Percentiles rank a stretch among this genome's conserved stretches.
These are phyloP conservation scores for Prochilodus magdalenae DNA, from an alignment of 2,113 vertebrate species.

Conservation along the genomic window DNA sequence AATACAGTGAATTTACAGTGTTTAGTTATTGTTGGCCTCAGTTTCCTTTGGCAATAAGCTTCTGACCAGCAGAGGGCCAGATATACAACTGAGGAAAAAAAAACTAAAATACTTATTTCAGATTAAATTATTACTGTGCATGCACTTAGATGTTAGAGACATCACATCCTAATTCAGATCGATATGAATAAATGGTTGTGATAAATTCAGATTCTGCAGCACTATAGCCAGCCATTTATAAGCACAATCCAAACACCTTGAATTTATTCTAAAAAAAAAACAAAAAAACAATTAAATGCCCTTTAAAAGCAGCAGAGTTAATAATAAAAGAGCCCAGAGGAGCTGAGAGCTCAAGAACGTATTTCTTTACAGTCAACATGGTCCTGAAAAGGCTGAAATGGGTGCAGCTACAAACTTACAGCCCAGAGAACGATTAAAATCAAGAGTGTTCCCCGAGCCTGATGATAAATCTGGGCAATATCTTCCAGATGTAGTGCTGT, in stretches of 20 bases:
- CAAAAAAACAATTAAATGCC: not conserved
- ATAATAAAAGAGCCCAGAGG: constrained; percentile 32
- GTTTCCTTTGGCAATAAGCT: not conserved
- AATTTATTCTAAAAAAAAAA: constrained; percentile 32
- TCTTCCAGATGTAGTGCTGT: constrained; percentile 58
- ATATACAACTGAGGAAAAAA: not conserved
- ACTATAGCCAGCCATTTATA: not conserved
- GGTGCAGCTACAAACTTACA: constrained; percentile 18
- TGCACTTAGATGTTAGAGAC: no score
- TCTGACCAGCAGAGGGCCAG: not conserved
- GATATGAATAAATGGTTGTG: not conserved
- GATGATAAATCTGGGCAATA: constrained; percentile 56
- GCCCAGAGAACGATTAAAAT: constrained; percentile 40
- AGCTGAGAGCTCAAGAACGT: constrained; percentile 8
- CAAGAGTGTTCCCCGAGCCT: not conserved
- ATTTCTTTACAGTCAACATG: constrained; percentile 39
- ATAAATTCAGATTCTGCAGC: not conserved
- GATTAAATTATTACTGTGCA: not conserved
- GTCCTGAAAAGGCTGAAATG: constrained; percentile 33
- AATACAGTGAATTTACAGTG: no score
- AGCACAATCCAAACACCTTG: constrained; percentile 17
- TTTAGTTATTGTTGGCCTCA: no score
- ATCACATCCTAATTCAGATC: not conserved
- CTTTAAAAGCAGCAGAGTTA: constrained; percentile 20
- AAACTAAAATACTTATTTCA: not conserved